A percentile compares a stretch with the other conserved stretches of the same genome.
These are phyloP conservation scores for Oreochromis aureus DNA, from an alignment of 2,113 vertebrate genomes.

Conservation along the genomic window DNA sequence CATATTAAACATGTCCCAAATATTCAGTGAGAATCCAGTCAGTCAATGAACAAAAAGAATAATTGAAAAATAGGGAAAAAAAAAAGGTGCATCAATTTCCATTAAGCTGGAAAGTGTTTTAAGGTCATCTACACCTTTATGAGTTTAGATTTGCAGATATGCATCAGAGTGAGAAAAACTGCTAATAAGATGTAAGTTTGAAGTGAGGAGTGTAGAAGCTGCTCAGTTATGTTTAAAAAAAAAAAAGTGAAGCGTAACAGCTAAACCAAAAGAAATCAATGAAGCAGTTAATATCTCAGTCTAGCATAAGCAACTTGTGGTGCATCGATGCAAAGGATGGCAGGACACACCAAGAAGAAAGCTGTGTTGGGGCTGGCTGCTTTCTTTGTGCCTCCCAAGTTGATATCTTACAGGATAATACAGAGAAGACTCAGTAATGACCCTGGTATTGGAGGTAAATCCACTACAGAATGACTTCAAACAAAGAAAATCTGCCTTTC, in stretches of 20 bases:
- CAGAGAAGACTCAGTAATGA: neutral
- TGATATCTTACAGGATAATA: neutral
- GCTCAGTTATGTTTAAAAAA: neutral
- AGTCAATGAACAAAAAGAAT: neutral
- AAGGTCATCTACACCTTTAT: neutral
- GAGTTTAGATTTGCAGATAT: neutral
- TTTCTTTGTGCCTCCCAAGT: neutral
- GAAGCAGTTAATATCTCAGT: neutral
- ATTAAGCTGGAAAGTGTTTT: neutral
- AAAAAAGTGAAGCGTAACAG: neutral
- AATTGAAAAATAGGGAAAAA: neutral
- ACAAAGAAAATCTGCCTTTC: neutral
- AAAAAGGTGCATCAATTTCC: neutral
- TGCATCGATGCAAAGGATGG: neutral
- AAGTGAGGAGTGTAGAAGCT: neutral
- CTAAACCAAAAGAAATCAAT: neutral
- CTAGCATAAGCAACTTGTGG: neutral
- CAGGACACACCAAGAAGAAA: neutral
- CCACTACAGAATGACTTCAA: neutral
- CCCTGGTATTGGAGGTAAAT: neutral
- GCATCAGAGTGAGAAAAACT: neutral
- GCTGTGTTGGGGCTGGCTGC: neutral
- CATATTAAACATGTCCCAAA: neutral
- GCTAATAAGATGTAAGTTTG: neutral
- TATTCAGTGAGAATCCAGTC: neutral